phyloP scores from a whole-genome alignment of 2,113 vertebrate genomes.

The Calonectris borealis region DNA sequence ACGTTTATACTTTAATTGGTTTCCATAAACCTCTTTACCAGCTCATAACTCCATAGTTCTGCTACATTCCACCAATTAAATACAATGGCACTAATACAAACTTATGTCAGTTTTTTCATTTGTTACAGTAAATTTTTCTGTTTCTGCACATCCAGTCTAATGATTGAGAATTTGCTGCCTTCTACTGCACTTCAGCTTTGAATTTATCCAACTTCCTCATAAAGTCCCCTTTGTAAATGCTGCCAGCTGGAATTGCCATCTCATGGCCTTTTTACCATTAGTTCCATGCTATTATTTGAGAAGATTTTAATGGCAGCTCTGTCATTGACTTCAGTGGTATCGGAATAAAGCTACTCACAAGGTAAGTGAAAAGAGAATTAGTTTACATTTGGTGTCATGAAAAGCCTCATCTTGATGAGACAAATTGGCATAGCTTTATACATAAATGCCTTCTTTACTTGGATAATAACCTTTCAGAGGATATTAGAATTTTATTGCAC shows the following conservation, averaged over 20 bases:
- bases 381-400: neutral
- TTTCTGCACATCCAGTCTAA: neutral
- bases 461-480: conserved; percentile 28
- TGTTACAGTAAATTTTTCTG: neutral
- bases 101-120: neutral
- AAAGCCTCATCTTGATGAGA: neutral
- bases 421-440: conserved; percentile 9
- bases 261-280: neutral
- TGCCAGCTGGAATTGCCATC: conserved; percentile 16
- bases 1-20: neutral
- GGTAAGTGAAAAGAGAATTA: conserved; percentile 33
- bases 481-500: conserved; percentile 22
- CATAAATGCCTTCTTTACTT: conserved; percentile 1
- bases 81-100: neutral
- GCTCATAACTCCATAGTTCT: neutral
- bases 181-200: neutral
- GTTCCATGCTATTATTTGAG: neutral
- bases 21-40: neutral
- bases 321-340: neutral
- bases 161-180: neutral
- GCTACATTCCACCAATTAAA: neutral
- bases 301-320: neutral
- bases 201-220: neutral
- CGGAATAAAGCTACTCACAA: conserved; percentile 29
- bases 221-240: neutral